Conservation (phyloP, 2,797 vertebrate species). For the Tenualosa thibaudeaui region DNA sequence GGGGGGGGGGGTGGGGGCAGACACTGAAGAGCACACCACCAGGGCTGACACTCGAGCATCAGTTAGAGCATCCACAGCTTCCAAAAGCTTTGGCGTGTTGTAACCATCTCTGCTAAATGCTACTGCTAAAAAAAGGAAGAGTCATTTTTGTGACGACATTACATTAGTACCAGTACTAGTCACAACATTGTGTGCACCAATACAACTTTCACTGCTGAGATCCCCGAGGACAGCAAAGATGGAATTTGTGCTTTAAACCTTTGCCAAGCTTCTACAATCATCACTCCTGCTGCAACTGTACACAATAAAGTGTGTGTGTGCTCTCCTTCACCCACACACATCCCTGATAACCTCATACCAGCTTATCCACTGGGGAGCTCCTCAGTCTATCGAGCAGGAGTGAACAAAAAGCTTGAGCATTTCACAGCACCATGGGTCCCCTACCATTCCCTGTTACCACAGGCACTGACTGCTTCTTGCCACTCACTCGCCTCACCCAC, state of each 20-base stretch:
- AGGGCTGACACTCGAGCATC: not conserved
- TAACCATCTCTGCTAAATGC: not conserved
- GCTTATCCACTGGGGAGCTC: not conserved
- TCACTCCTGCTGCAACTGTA: not conserved
- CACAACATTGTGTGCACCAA: not conserved
- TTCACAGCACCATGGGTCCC: not conserved
- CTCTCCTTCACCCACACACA: not conserved
- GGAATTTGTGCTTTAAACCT: not conserved
- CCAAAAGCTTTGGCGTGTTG: not conserved
- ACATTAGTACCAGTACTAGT: not conserved
- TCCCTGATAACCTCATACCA: not conserved
- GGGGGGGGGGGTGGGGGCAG: not conserved
- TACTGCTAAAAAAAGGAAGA: not conserved
- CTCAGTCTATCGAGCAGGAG: not conserved
- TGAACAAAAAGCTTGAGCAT: not conserved
- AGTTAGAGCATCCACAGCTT: not conserved
- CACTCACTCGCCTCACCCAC: not conserved
- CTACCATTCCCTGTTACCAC: not conserved
- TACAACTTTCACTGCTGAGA: not conserved
- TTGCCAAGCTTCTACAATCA: not conserved
- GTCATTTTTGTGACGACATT: not conserved
- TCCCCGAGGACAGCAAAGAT: not conserved
- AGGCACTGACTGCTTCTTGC: not conserved
- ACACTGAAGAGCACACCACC: not conserved
- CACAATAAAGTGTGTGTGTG: not conserved